Conservation (phyloP, 2,113 vertebrate genomes). For the Tachycineta bicolor region DNA sequence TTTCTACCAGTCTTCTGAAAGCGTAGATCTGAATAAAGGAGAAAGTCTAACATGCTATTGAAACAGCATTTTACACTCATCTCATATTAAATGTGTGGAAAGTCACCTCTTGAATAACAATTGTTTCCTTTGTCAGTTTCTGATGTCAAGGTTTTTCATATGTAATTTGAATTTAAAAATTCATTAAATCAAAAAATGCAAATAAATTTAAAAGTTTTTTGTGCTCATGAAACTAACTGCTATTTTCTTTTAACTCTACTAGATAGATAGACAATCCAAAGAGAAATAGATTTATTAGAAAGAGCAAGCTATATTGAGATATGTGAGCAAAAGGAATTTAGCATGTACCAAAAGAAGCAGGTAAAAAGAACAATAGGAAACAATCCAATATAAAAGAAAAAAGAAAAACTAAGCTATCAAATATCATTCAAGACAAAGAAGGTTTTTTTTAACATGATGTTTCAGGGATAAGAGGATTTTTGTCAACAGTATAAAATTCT, state of each 20-base stretch:
- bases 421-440: not conserved
- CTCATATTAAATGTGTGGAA: not conserved
- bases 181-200: not conserved
- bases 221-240: not conserved
- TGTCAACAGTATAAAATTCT: not conserved
- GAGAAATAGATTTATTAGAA: not conserved
- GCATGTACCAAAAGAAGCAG: accelerated
- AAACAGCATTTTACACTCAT: not conserved
- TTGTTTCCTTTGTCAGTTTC: not conserved
- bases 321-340: not conserved
- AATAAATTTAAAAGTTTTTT: not conserved
- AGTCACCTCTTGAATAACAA: not conserved
- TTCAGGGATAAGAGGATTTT: not conserved
- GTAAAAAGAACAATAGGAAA: not conserved
- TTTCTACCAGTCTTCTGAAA: not conserved
- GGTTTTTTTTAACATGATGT: not conserved
- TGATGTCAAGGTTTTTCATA: not conserved
- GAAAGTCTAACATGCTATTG: not conserved
- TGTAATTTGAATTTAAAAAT: not conserved
- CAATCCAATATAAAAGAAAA: not conserved
- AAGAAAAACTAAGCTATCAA: not conserved
- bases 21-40: not conserved
- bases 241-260: not conserved
- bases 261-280: not conserved
- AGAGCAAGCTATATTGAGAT: not conserved